Evolutionary conservation across 2,113 vertebrate genomes (phyloP).

Genomic region (Rhea americana): DNA sequence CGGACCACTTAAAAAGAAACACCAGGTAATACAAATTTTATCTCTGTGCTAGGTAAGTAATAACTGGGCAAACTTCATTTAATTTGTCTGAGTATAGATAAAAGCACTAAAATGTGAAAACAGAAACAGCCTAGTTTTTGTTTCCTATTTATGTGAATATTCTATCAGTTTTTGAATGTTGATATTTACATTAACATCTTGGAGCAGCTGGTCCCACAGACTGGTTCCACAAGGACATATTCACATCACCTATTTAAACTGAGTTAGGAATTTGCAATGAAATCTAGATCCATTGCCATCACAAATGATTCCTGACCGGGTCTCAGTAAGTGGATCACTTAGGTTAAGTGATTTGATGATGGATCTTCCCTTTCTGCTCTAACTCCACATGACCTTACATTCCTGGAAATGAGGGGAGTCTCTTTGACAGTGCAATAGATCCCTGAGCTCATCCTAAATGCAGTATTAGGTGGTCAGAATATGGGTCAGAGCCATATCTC

Average conservation of each 20-base stretch:
- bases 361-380: not conserved
- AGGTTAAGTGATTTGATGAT: not conserved
- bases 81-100: accelerated
- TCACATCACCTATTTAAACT: not conserved
- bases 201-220: not conserved
- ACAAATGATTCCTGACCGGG: not conserved
- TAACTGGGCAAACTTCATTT: not conserved
- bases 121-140: not conserved
- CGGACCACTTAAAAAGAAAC: not conserved
- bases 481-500: not conserved
- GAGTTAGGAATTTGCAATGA: not conserved
- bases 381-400: not conserved
- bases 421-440: not conserved
- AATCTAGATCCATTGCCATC: not conserved
- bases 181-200: not conserved
- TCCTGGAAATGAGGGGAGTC: not conserved
- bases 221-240: not conserved
- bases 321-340: not conserved
- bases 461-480: not conserved
- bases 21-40: not conserved
- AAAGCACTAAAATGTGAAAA: not conserved
- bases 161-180: not conserved
- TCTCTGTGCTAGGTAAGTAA: not conserved
- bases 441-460: not conserved
- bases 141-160: not conserved